Evolutionary conservation across 1,140 invertebrate species (phyloP).

Genomic region (Bombus superbus): DNA sequence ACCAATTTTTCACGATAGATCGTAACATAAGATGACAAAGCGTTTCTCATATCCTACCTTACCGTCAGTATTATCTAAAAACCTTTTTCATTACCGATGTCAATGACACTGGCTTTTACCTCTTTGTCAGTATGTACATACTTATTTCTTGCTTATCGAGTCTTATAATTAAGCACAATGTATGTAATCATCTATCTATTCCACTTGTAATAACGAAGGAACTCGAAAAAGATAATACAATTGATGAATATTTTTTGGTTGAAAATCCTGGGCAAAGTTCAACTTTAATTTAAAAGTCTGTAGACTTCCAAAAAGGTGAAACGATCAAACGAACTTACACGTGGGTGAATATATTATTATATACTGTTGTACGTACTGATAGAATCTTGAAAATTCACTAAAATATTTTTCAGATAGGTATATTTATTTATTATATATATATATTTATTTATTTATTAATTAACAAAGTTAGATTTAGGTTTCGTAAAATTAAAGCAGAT

Average conservation of each 20-base stretch:
- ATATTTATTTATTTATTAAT: not conserved
- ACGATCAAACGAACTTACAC: too few relatives aligned
- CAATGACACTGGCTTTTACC: not conserved
- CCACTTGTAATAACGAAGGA: too few relatives aligned
- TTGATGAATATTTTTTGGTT: not conserved
- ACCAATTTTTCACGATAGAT: not conserved
- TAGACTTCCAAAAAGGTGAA: too few relatives aligned
- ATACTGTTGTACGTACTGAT: too few relatives aligned
- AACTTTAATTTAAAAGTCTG: too few relatives aligned
- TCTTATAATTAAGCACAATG: not conserved
- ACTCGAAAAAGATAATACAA: too few relatives aligned
- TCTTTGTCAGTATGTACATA: not conserved
- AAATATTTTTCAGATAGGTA: too few relatives aligned
- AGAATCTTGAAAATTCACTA: too few relatives aligned
- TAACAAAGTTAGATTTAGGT: not conserved
- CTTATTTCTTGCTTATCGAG: too few relatives aligned
- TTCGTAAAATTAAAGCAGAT: not conserved
- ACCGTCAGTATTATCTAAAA: not conserved
- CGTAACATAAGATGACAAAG: not conserved
- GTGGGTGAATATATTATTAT: too few relatives aligned
- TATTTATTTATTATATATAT: too few relatives aligned
- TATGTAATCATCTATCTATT: too few relatives aligned
- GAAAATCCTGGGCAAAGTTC: not conserved
- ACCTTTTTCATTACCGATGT: not conserved
- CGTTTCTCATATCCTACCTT: accelerated